Base-by-base conservation (phyloP, 2,888 invertebrate genomes). In the Lasioglossum pauxillum region DNA sequence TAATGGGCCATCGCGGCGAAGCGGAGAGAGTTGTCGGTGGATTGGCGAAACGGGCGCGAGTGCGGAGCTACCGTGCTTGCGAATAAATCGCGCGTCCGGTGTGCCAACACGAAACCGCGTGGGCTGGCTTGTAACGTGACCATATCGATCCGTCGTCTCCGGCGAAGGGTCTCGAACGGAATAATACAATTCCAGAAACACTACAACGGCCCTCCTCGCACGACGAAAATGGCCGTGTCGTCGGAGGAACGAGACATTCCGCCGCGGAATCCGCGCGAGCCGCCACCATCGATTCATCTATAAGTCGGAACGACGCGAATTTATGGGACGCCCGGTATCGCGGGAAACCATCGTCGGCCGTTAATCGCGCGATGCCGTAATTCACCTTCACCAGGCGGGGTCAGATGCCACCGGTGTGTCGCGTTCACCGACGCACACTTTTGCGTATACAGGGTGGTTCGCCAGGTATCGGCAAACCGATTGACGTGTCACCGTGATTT, bases 361-460 rank as follows among this genome's bases (percentile, higher is more conserved):
- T 87, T 87, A 87, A 86, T 86, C 86, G 86, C 71, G 79, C 79
- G 77, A 83, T 86, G 87, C 82, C 67, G 88, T 85, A 88, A 88
- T 88, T 88, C 88, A 85, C 80, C 79, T 87, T 88, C 87, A 60
- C 49, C 57, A n/a, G 73, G 53, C 35, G 78, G 87, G 78, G 86
- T 83, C 86, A 86, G 57, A 80, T 78, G 80, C 78, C 75, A 78
- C 72, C 64, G 41, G 41, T 49, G 31, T 85, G 73, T 57, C 74
- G 27, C 38, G 46, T 31, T 72, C 41, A 69, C 35, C 35, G n/a
- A 23, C 49, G 44, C 49, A 44, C 72, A 10, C 19, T n/a, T 71
- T 49, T 35, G 5, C 71, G 5, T n/a, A 41, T 23, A 71, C 23
- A n/a, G 12, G 41, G 38, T 71, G n/a, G 4, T 23, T 12, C n/a